These are phyloP conservation scores for Scomber colias DNA, from an alignment of 2,113 vertebrate species.

Conservation along the genomic window DNA sequence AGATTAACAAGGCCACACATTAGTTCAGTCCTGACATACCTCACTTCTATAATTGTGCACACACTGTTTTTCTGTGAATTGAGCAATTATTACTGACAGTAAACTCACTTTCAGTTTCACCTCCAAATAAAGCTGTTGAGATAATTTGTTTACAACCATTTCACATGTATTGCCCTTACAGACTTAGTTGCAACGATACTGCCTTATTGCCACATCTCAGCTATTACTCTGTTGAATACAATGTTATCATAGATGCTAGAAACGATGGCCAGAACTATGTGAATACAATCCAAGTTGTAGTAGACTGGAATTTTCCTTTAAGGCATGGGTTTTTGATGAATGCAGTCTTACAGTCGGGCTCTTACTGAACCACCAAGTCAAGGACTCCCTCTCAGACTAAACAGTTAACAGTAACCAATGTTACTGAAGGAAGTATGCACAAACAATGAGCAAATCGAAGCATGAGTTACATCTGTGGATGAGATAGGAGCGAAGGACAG, in stretches of 20 bases:
- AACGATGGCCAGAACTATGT: background rate
- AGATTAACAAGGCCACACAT: background rate
- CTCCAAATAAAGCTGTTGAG: background rate
- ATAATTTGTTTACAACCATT: background rate
- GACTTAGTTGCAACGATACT: background rate
- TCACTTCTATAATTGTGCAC: background rate
- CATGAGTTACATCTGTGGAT: slow-evolving; percentile 53
- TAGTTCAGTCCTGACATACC: no score
- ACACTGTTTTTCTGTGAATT: background rate
- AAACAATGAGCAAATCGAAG: slow-evolving; percentile 55
- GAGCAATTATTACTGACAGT: no score
- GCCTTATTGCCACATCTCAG: background rate
- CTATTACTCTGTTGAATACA: background rate
- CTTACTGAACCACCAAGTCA: slow-evolving; percentile 20
- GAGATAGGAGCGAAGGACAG: slow-evolving; percentile 63
- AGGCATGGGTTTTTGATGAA: background rate
- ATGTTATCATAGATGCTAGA: background rate
- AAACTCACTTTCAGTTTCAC: background rate
- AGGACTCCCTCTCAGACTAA: slow-evolving; percentile 67
- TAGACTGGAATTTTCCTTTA: background rate
- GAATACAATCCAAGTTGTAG: background rate
- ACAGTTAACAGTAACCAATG: slow-evolving; percentile 43
- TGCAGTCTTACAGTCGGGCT: no score
- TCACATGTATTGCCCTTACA: background rate
- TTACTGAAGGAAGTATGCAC: slow-evolving; percentile 50